Evolutionary conservation across 2,113 vertebrate species (phyloP).

Genomic region (Spheniscus mendiculus): DNA sequence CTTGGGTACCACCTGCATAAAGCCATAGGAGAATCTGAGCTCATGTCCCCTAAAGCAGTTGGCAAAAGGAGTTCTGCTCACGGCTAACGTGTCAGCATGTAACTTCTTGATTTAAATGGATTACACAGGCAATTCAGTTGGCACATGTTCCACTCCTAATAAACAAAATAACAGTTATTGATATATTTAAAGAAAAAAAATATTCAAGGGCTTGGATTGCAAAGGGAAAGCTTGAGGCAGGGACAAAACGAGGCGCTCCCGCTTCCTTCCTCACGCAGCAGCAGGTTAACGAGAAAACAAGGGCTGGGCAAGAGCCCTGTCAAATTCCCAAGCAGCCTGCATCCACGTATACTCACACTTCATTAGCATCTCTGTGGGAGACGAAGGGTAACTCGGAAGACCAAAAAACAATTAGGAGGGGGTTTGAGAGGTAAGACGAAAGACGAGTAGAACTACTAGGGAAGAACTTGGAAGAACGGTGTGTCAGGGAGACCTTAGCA

Average conservation of each 20-base stretch:
- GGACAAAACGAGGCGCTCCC: background rate
- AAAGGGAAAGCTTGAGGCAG: background rate
- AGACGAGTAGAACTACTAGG: background rate
- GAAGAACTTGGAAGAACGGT: background rate
- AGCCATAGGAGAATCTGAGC: background rate
- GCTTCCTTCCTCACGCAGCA: background rate
- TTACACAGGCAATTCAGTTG: background rate
- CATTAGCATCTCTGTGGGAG: conserved; percentile 46
- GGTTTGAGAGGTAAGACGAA: background rate
- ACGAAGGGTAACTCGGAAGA: background rate
- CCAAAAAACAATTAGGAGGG: conserved; percentile 6
- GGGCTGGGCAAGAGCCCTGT: conserved; percentile 33
- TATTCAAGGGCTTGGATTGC: background rate
- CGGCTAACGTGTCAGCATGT: background rate
- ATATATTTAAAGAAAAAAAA: background rate
- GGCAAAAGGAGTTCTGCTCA: background rate
- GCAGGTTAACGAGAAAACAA: conserved; percentile 56
- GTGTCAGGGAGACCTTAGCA: background rate
- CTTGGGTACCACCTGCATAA: background rate
- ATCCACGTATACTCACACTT: conserved; percentile 22
- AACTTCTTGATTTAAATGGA: background rate
- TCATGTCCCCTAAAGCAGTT: background rate
- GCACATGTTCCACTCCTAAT: background rate
- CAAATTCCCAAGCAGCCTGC: conserved; percentile 53
- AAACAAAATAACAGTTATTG: conserved; percentile 43